Evolutionary conservation across 2,113 vertebrate species (phyloP).

Genomic region (Puntigrus tetrazona): DNA sequence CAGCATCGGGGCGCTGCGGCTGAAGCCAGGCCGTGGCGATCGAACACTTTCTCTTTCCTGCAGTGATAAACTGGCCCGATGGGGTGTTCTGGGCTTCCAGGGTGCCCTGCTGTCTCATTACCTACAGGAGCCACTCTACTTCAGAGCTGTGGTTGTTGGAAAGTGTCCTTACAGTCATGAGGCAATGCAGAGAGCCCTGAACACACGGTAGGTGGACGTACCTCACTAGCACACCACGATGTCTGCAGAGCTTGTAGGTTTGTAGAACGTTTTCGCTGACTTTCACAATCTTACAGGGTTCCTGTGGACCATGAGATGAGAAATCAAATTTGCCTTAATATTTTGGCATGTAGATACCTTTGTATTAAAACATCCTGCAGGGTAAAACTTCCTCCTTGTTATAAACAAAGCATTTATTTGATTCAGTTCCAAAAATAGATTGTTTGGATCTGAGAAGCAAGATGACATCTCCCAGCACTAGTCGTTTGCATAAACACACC

Average conservation of each 20-base stretch:
- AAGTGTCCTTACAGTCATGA: constrained; percentile 84
- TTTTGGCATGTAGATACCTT: no score
- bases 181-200: constrained; percentile 82
- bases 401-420: no score
- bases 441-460: no score
- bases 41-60: constrained; percentile 90
- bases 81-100: constrained; percentile 84
- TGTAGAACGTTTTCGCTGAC: no score
- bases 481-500: no score
- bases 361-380: no score
- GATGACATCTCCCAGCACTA: no score
- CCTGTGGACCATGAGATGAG: no score
- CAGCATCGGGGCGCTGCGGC: constrained; percentile 79
- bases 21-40: constrained; percentile 92
- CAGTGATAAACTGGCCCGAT: constrained; percentile 90
- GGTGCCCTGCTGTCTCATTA: constrained; percentile 92
- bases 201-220: constrained; percentile 72
- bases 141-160: constrained; percentile 83
- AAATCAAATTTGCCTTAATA: no score
- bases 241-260: not conserved
- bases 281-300: no score
- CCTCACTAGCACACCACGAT: not conserved
- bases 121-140: constrained; percentile 84
- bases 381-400: no score
- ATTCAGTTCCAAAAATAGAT: no score